Evolutionary conservation across 2,113 vertebrate genomes (phyloP).

Genomic region (Clarias batrachus): DNA sequence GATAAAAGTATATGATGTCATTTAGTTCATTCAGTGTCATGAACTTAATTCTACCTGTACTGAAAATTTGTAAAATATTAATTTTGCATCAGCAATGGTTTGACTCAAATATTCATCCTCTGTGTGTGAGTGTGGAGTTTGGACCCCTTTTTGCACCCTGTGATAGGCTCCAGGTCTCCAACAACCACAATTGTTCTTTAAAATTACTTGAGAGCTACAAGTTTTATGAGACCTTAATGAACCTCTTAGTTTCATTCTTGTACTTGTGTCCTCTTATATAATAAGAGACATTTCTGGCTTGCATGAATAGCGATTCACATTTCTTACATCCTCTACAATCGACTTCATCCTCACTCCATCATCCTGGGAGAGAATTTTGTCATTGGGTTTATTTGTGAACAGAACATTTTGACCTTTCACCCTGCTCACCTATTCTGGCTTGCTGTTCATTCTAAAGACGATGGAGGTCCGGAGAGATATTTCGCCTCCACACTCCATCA

Average conservation of each 20-base stretch:
- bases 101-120: too few relatives aligned
- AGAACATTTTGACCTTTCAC: not conserved
- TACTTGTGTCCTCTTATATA: not conserved
- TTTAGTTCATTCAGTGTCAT: not conserved
- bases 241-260: not conserved
- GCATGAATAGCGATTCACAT: not conserved
- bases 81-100: not conserved
- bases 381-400: not conserved
- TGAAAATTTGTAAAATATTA: not conserved
- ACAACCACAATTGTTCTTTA: not conserved
- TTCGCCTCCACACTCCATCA: constrained; percentile 29
- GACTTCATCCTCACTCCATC: not conserved
- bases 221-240: not conserved
- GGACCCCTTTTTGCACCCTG: too few relatives aligned
- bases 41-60: not conserved
- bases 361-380: not conserved
- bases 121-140: too few relatives aligned
- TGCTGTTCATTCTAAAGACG: constrained; percentile 28
- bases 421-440: not conserved
- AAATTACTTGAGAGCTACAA: not conserved
- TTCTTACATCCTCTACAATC: not conserved
- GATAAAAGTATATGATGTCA: constrained; percentile 13
- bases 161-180: too few relatives aligned
- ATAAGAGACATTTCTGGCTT: not conserved
- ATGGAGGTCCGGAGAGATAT: constrained; percentile 33